phyloP scores from a whole-genome alignment of 2,113 vertebrate species.

The Pantherophis guttatus region DNA sequence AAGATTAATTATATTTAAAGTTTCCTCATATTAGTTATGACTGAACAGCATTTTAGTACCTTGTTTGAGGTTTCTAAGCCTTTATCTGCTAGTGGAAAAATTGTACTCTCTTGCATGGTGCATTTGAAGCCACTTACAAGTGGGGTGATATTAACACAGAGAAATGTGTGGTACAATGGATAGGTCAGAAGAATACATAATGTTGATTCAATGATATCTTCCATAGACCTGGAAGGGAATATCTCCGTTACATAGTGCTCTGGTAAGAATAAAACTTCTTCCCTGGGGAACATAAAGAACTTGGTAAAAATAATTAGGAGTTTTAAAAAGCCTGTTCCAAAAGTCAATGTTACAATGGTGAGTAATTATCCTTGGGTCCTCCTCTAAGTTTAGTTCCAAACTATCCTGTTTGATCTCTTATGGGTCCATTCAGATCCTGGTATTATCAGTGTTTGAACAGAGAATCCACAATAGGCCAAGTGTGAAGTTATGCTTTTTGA shows the following conservation, averaged over 20 bases:
- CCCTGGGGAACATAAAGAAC: not conserved
- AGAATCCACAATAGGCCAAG: not conserved
- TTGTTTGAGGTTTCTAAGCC: not conserved
- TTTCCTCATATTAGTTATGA: not conserved
- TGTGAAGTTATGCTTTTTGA: not conserved
- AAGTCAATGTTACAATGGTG: not conserved
- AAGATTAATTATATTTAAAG: not conserved
- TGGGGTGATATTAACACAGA: not conserved
- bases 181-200: not conserved
- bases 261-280: not conserved
- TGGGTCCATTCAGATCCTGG: not conserved
- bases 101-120: not conserved
- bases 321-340: not conserved
- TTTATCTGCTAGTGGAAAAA: not conserved
- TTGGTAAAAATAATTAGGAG: not conserved
- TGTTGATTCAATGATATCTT: not conserved
- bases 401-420: not conserved
- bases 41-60: not conserved
- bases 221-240: not conserved
- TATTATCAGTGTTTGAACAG: not conserved
- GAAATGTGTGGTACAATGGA: not conserved
- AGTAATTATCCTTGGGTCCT: not conserved
- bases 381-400: not conserved
- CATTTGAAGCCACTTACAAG: not conserved
- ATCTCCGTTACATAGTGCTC: not conserved